Conservation (phyloP, 2,113 vertebrate genomes). For the Notechis scutatus region DNA sequence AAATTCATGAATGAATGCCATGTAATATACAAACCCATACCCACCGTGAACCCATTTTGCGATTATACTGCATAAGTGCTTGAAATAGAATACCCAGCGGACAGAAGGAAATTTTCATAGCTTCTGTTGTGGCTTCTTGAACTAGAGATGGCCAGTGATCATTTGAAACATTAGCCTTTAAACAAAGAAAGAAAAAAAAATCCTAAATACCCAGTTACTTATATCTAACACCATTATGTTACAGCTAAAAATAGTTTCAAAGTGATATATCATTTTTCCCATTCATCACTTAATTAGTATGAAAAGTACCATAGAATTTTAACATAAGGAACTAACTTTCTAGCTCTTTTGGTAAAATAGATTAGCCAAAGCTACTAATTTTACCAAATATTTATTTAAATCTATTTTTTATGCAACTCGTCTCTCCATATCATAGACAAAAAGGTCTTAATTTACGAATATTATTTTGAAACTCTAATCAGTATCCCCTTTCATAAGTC, state of each 20-base stretch:
- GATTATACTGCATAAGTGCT: slow-evolving; percentile 84
- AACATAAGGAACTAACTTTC: not conserved
- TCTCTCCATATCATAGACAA: not conserved
- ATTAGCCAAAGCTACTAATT: not conserved
- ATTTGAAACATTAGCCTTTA: slow-evolving; percentile 75
- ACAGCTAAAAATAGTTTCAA: not conserved
- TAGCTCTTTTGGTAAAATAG: not conserved
- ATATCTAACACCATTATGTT: not conserved
- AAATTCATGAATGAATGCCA: not conserved
- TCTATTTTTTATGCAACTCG: not conserved
- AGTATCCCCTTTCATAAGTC: not conserved
- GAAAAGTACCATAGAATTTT: not conserved
- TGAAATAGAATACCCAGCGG: slow-evolving; percentile 84
- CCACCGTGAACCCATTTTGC: slow-evolving; percentile 87
- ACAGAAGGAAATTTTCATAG: slow-evolving; percentile 80
- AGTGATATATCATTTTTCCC: not conserved
- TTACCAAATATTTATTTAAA: not conserved
- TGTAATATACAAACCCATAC: not conserved
- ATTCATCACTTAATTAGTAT: not conserved
- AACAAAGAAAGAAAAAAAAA: not conserved
- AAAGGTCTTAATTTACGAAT: not conserved
- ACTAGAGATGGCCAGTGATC: slow-evolving; percentile 87
- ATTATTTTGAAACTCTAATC: not conserved
- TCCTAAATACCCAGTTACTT: not conserved
- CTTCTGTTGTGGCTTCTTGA: slow-evolving; percentile 87